Base-by-base conservation (phyloP, 2,888 invertebrate species). In the Drosophila siamana region DNA sequence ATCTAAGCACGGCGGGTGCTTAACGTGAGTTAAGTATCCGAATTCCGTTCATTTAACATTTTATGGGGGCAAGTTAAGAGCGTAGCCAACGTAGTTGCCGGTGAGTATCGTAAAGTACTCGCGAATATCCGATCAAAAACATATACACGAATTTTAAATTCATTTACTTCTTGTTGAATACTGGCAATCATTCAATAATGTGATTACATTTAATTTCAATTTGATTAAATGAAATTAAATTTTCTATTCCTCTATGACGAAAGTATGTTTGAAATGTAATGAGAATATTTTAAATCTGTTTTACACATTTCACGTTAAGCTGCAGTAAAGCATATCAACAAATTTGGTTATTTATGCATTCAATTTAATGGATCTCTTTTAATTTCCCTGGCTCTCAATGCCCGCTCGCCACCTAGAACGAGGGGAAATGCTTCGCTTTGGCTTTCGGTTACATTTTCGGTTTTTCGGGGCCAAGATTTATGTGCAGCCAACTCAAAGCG, bases 281-380 rank as follows among this genome's bases (percentile, higher is more conserved):
- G n/a, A n/a, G n/a, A n/a, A n/a, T n/a, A n/a, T n/a, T n/a, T n/a
- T n/a, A n/a, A n/a, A n/a, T n/a, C n/a, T n/a, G n/a, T n/a, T n/a
- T n/a, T n/a, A n/a, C n/a, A n/a, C n/a, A n/a, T n/a, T n/a, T n/a
- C n/a, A n/a, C n/a, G n/a, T n/a, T n/a, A n/a, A n/a, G n/a, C n/a
- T n/a, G n/a, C n/a, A n/a, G n/a, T n/a, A n/a, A n/a, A n/a, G 24
- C 24, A 24, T 24, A 24, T 5, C 5, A 26, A 26, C 7, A 7
- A 6, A 26, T 26, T 73, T 60, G 26, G 38, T 73, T 56, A 73
- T 73, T 73, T 73, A 74, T 75, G 63, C 62, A 55, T 69, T 59
- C 59, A 16, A 60, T 75, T 75, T 63, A 75, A 63, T 73, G 63
- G 54, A 59, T 75, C 74, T 54, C 57, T 63, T 73, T 74, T 59